Evolutionary conservation across 1,140 invertebrate genomes (phyloP), one percentile per base, ranked within the genome.

Genomic region (Ostrea edulis): DNA sequence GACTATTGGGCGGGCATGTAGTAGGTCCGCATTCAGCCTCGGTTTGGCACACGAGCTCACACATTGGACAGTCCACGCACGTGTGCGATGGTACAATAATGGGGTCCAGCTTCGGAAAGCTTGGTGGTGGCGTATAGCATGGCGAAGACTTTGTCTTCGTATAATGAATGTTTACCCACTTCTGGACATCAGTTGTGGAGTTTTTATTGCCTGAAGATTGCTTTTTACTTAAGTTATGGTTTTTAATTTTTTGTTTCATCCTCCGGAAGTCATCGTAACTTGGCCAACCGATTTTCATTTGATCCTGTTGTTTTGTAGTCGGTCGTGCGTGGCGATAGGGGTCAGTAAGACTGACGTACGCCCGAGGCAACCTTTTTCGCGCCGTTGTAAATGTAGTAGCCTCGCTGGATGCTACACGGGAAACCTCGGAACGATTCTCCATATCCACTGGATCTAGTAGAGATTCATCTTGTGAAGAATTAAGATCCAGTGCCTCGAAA

Each of bases 51-150:
- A 84, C 86, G 20, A 87, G 58, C 53, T 89, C 89, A 88, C 91
- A 92, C 89, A 92, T 88, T 3, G 90, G 88, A 87, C 91, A 92
- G 25, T 92, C 91, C 5, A 85, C 89, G 51, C 90, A 90, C 0
- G 90, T 89, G 62, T 92, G 91, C 5, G 91, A 92, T 14, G 91
- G 91, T 2, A 92, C 91, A 44, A 92, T 84, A 14, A 92, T 91
- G 0, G 91, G 91, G 14, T 91, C 88, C 14, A 92, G 86, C 53
- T 87, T 89, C 5, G 83, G 84, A 53, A 68, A 85, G 7, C 29
- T 55, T 58, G 86, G 65, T 86, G 90, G 88, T 17, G 85, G 65
- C 12, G 89, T 90, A 22, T 91, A 91, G 53, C 88, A 54, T 58
- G 88, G 53, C 20, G 89, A 85, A 2, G 90, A 88, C 65, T 83